phyloP scores from a whole-genome alignment of 2,797 vertebrate species.

The Sciurus carolinensis region DNA sequence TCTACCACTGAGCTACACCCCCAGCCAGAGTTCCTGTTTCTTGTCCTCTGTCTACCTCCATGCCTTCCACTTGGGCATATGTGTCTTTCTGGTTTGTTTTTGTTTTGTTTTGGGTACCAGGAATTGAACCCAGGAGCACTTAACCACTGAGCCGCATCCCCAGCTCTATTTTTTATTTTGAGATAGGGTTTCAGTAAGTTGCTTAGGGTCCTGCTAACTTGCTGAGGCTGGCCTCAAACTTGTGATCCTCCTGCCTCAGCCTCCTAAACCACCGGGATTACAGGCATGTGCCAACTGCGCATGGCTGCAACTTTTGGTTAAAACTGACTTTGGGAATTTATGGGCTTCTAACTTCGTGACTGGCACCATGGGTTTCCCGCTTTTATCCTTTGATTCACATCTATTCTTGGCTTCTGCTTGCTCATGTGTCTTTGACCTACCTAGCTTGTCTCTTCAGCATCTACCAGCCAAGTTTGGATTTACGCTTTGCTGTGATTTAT shows the following conservation, averaged over 20 bases:
- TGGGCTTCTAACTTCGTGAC: background rate
- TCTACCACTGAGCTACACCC: background rate
- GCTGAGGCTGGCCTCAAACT: no score
- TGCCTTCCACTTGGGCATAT: background rate
- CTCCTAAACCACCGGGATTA: no score
- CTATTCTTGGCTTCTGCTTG: background rate
- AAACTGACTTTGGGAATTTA: background rate
- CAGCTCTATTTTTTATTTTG: no score
- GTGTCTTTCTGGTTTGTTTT: background rate
- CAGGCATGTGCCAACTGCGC: no score
- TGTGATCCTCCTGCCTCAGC: no score
- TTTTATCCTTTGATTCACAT: background rate
- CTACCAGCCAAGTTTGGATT: background rate
- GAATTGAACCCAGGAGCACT: no score
- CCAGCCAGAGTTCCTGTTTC: background rate
- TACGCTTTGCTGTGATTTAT: background rate
- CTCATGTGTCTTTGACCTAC: background rate
- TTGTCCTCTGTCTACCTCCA: conserved; percentile 1
- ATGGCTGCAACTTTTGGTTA: no score
- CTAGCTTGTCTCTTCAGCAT: background rate
- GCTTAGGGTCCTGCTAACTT: no score
- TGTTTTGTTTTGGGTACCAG: no score
- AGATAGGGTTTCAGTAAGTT: no score
- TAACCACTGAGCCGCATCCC: no score
- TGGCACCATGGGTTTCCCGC: background rate